Percentiles rank a stretch among this genome's conserved stretches.
Evolutionary conservation across 2,888 invertebrate genomes (phyloP).

Genomic region (Meteorus cinctellus): DNA sequence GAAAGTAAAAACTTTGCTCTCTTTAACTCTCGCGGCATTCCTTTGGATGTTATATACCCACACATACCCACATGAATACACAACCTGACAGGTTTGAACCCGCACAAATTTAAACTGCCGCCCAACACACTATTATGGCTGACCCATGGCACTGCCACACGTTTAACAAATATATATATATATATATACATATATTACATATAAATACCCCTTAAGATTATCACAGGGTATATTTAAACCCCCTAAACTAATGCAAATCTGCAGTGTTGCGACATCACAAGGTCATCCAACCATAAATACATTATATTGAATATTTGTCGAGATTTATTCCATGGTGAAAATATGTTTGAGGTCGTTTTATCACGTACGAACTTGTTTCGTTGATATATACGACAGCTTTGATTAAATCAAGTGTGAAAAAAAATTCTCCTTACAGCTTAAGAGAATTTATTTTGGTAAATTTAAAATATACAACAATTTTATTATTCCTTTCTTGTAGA

Average conservation of each 20-base stretch:
- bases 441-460: too few species aligned
- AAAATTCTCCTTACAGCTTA: too few species aligned
- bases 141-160: slow-evolving; percentile 67
- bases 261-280: slow-evolving; percentile 2
- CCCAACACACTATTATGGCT: slow-evolving; percentile 67
- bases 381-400: too few species aligned
- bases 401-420: too few species aligned
- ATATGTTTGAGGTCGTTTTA: neutral
- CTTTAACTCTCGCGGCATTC: slow-evolving; percentile 64
- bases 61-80: neutral
- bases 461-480: too few species aligned
- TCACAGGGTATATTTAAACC: neutral
- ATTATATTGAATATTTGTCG: slow-evolving; percentile 3
- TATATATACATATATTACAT: slow-evolving; percentile 40
- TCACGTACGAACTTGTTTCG: too few species aligned
- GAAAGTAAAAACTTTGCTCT: slow-evolving; percentile 49
- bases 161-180: slow-evolving; percentile 57
- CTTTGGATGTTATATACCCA: slow-evolving; percentile 57
- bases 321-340: neutral
- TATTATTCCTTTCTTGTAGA: too few species aligned
- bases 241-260: slow-evolving; percentile 15
- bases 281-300: slow-evolving; percentile 3
- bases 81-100: slow-evolving; percentile 59
- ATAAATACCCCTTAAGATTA: neutral
- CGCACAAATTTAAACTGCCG: slow-evolving; percentile 66